These are phyloP conservation scores for Whitmania pigra DNA, from an alignment of 1,140 invertebrate species.

Conservation along the genomic window DNA sequence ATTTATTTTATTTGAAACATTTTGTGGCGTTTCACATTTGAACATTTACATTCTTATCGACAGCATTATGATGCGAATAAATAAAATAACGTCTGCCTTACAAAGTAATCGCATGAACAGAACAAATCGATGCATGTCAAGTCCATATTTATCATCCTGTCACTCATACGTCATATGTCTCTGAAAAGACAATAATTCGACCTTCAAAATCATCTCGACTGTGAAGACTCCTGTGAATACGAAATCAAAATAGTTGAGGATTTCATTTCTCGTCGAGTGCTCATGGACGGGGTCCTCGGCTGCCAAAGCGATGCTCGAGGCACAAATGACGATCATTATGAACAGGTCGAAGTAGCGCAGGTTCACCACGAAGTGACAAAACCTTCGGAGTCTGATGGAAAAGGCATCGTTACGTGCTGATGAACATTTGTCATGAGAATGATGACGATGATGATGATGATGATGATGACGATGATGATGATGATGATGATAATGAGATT, in stretches of 20 bases:
- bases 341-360: constrained; percentile 97
- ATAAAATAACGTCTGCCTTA: no score
- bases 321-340: constrained; percentile 94
- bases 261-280: constrained; percentile 63
- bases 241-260: constrained; percentile 96
- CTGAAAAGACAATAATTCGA: constrained; percentile 32
- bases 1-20: neutral
- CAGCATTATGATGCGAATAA: no score
- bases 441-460: neutral
- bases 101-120: no score
- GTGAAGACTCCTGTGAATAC: constrained; percentile 99
- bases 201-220: constrained; percentile 88
- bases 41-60: no score
- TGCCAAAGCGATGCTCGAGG: constrained; percentile 94
- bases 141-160: no score
- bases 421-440: neutral
- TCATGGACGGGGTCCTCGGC: constrained; percentile 96
- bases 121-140: no score
- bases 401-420: neutral
- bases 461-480: neutral
- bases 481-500: neutral
- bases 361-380: constrained; percentile 84
- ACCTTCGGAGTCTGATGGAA: constrained; percentile 13
- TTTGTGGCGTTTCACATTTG: neutral
- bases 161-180: no score